These are phyloP conservation scores for Clarias fuscus DNA, from an alignment of 2,797 vertebrate species.

Conservation along the genomic window DNA sequence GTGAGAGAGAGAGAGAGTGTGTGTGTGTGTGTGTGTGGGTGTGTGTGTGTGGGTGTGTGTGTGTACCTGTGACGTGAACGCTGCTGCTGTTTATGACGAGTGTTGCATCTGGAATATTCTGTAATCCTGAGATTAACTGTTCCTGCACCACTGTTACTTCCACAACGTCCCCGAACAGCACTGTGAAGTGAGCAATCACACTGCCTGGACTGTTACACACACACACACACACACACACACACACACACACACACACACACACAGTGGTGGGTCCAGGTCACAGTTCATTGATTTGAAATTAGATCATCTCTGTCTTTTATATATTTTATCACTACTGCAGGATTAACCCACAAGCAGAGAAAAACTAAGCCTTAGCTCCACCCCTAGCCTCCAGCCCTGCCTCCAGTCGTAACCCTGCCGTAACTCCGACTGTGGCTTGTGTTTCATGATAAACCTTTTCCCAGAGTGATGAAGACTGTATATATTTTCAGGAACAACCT, in stretches of 20 bases:
- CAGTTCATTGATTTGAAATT: neutral
- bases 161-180: slow-evolving; percentile 61
- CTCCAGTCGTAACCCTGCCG: neutral
- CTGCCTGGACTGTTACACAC: slow-evolving; percentile 65
- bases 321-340: neutral
- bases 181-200: slow-evolving; percentile 67
- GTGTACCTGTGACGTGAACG: slow-evolving; percentile 65
- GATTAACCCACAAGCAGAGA: neutral
- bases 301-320: neutral
- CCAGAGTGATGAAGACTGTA: neutral
- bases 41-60: neutral
- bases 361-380: neutral
- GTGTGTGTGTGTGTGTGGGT: neutral
- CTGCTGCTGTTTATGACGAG: slow-evolving; percentile 65
- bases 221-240: neutral
- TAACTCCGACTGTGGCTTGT: neutral
- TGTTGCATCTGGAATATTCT: slow-evolving; percentile 28
- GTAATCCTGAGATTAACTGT: slow-evolving; percentile 63
- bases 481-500: neutral
- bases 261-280: neutral
- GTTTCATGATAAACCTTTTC: neutral
- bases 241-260: neutral
- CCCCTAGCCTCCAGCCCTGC: neutral
- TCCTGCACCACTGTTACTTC: slow-evolving; percentile 47
- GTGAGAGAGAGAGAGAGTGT: no score